These are phyloP conservation scores for Dufourea novaeangliae DNA, from an alignment of 1,140 invertebrate genomes.

Conservation along the genomic window DNA sequence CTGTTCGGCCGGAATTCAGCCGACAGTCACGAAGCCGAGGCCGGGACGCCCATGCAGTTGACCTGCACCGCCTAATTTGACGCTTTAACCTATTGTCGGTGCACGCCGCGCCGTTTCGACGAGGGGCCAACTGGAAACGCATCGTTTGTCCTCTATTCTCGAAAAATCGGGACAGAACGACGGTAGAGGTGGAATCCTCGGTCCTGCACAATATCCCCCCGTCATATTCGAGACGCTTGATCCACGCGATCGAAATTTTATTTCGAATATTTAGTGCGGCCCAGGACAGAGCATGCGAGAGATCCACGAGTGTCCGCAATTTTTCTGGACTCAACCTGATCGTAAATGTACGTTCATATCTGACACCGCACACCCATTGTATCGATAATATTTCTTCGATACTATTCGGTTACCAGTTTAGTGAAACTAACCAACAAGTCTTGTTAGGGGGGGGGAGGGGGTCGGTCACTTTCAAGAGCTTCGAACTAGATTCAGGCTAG, in stretches of 20 bases:
- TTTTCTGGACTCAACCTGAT: no score
- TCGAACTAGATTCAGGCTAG: not conserved
- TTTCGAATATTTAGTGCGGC: slow-evolving; percentile 46
- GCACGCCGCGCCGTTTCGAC: slow-evolving; percentile 45
- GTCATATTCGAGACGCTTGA: slow-evolving; percentile 45
- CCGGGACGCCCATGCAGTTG: slow-evolving; percentile 73
- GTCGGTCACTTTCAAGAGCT: no score
- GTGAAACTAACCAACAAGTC: no score
- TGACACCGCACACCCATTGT: no score
- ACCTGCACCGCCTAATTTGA: slow-evolving; percentile 78
- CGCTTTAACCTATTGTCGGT: slow-evolving; percentile 67
- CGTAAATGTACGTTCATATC: no score
- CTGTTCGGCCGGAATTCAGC: slow-evolving; percentile 33
- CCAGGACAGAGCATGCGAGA: not conserved
- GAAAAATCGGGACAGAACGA: slow-evolving; percentile 33
- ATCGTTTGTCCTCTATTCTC: slow-evolving; percentile 18
- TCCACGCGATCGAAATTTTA: slow-evolving; percentile 57
- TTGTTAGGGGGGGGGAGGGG: no score
- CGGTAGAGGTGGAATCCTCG: not conserved
- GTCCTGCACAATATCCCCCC: slow-evolving; percentile 21
- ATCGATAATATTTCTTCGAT: no score
- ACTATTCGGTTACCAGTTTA: no score
- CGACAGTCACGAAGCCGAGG: slow-evolving; percentile 64
- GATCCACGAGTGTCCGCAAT: not conserved
- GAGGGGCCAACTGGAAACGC: slow-evolving; percentile 52